phyloP scores from a whole-genome alignment of 2,797 vertebrate genomes.

The Tragopan temminckii region DNA sequence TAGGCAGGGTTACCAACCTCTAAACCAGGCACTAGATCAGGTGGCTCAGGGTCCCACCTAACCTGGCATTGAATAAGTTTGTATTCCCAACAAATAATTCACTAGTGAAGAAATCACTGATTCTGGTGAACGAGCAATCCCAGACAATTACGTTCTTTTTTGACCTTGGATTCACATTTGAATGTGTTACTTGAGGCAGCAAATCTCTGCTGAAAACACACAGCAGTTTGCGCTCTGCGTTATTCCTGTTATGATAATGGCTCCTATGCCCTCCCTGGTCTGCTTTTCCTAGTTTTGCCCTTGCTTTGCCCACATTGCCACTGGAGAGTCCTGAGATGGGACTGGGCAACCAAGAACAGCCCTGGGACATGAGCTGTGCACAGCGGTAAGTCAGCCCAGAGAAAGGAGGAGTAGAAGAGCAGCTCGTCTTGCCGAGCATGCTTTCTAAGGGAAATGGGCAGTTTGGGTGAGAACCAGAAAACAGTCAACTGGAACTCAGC shows the following conservation, averaged over 20 bases:
- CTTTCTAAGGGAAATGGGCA: neutral
- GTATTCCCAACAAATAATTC: neutral
- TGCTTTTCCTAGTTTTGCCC: neutral
- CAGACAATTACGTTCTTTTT: neutral
- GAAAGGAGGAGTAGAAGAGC: neutral
- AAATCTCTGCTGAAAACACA: neutral
- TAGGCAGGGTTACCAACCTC: neutral
- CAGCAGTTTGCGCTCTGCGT: neutral
- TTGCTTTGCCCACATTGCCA: neutral
- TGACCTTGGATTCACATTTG: neutral
- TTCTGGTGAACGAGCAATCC: neutral
- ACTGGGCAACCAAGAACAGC: neutral
- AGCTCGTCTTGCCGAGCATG: neutral
- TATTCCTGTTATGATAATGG: neutral
- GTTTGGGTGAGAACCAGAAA: neutral
- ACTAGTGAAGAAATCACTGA: neutral
- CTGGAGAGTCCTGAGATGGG: neutral
- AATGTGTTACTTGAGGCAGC: neutral
- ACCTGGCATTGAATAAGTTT: neutral
- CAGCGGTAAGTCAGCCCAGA: neutral
- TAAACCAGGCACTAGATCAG: neutral
- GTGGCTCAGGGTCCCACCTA: neutral
- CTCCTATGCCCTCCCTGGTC: neutral
- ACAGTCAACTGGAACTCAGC: neutral
- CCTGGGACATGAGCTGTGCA: rapidly evolving